Percentiles rank a stretch among this genome's conserved stretches.
Conservation (phyloP, 2,113 vertebrate genomes). For the Alectura lathami region DNA sequence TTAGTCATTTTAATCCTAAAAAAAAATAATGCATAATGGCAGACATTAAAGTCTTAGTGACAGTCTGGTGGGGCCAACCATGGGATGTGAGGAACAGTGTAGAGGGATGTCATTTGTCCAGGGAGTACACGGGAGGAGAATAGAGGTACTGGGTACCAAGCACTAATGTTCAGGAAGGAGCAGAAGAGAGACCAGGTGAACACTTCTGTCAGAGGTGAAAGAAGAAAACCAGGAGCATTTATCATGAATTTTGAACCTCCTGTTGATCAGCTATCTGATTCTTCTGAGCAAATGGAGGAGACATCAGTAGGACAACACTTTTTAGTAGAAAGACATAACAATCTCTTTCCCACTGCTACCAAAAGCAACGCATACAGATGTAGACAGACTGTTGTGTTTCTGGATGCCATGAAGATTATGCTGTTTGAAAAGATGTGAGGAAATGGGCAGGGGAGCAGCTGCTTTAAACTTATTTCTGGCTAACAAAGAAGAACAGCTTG, state of each 20-base stretch:
- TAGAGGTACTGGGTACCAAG: not conserved
- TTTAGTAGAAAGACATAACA: not conserved
- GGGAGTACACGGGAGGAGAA: not conserved
- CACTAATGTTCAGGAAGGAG: not conserved
- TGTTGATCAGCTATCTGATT: not conserved
- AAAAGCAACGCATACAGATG: not conserved
- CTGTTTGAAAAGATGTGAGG: not conserved
- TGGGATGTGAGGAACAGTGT: not conserved
- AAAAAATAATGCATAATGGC: not conserved
- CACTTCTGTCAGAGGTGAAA: not conserved
- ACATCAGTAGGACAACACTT: not conserved
- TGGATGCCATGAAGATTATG: not conserved
- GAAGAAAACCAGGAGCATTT: not conserved
- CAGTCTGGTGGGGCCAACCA: not conserved
- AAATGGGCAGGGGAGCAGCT: not conserved
- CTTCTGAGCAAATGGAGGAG: not conserved
- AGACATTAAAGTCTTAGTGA: not conserved
- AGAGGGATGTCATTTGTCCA: not conserved
- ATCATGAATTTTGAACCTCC: not conserved
- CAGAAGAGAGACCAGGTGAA: not conserved
- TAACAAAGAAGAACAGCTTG: not conserved
- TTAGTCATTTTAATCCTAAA: not conserved
- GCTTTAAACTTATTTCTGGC: not conserved
- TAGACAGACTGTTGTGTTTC: not conserved
- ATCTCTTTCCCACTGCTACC: not conserved